phyloP scores from a whole-genome alignment of 2,797 vertebrate genomes.

The Tympanoctomys barrerae region DNA sequence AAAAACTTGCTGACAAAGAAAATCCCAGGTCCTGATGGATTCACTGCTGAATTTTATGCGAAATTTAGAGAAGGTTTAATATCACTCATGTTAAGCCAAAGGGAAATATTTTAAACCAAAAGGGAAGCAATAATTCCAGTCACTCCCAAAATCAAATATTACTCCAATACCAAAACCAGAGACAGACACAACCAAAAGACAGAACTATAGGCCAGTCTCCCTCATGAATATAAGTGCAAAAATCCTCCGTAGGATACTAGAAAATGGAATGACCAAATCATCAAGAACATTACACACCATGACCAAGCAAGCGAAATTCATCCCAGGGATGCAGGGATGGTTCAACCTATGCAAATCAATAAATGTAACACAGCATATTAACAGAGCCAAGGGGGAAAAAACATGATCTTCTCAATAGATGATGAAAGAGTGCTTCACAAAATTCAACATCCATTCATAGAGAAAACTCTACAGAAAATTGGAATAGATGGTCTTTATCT shows the following conservation, averaged over 20 bases:
- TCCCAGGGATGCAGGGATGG: not conserved
- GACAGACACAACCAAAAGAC: not conserved
- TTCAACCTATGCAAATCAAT: not conserved
- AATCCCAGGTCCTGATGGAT: not conserved
- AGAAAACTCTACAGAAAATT: not conserved
- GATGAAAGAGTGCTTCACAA: not conserved
- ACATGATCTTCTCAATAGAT: not conserved
- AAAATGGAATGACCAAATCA: not conserved
- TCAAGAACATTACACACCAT: not conserved
- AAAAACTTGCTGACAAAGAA: not conserved
- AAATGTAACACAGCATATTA: not conserved
- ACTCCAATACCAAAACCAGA: not conserved
- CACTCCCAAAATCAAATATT: not conserved
- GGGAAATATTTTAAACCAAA: not conserved
- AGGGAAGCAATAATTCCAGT: not conserved
- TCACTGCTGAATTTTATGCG: not conserved
- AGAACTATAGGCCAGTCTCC: not conserved
- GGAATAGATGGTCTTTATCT: not conserved
- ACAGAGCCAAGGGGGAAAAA: not conserved
- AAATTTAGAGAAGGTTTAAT: not conserved
- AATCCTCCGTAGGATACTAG: not conserved
- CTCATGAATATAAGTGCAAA: not conserved
- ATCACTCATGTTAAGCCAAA: not conserved
- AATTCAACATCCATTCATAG: not conserved
- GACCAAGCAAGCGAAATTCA: not conserved